Conservation (phyloP, 2,888 invertebrate species). For the Aphodius sticticus region DNA sequence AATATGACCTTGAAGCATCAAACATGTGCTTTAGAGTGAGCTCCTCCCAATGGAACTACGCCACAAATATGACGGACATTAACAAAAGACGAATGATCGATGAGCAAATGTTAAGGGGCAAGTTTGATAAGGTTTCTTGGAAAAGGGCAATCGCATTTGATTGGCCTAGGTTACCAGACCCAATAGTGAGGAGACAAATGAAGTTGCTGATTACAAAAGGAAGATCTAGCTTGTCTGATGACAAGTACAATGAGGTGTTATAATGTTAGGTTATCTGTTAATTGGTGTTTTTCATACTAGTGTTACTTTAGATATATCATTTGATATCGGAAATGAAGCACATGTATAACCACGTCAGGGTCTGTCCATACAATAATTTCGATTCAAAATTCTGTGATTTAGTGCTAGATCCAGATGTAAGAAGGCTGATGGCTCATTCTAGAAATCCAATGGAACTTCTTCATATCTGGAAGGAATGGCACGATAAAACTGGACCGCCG, state of each 20-base stretch:
- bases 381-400: conserved; percentile 66
- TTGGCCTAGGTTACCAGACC: conserved; percentile 73
- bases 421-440: conserved; percentile 72
- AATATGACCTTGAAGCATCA: conserved; percentile 77
- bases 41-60: conserved; percentile 78
- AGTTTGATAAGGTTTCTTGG: conserved; percentile 81
- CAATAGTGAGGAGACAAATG: conserved; percentile 72
- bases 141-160: conserved; percentile 75
- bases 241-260: conserved; percentile 72
- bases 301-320: conserved; percentile 69
- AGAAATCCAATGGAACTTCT: conserved; percentile 77
- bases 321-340: conserved; percentile 82
- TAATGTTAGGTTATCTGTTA: conserved; percentile 49
- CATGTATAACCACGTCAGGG: conserved; percentile 73
- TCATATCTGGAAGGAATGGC: conserved; percentile 83
- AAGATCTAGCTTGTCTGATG: conserved; percentile 76
- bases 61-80: conserved; percentile 77
- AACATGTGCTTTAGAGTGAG: conserved; percentile 77
- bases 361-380: conserved; percentile 72
- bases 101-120: conserved; percentile 73
- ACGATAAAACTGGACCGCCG: conserved; percentile 80
- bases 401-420: conserved; percentile 71
- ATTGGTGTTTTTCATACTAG: neutral
- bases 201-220: conserved; percentile 75
- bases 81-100: conserved; percentile 77